Evolutionary conservation across 2,797 vertebrate species (phyloP).

Genomic region (Lepilemur septentrionalis): DNA sequence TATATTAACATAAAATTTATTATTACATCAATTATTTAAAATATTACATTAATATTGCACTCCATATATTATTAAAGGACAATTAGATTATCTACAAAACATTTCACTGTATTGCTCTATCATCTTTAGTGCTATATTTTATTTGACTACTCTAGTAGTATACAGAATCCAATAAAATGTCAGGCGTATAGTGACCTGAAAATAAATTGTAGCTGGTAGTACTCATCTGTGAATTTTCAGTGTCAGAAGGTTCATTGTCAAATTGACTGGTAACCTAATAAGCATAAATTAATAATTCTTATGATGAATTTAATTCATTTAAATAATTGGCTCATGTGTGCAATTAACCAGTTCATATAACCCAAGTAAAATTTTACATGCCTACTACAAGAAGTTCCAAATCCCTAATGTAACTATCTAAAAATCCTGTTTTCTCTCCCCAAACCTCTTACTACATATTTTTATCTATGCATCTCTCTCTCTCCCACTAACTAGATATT

Average conservation of each 20-base stretch:
- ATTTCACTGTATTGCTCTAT: neutral
- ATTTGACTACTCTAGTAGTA: neutral
- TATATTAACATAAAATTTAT: neutral
- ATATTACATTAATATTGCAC: neutral
- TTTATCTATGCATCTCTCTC: neutral
- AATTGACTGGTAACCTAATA: neutral
- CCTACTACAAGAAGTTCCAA: neutral
- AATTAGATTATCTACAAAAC: neutral
- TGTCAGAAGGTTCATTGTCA: neutral
- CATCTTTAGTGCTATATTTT: neutral
- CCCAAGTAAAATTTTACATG: neutral
- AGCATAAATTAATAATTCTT: neutral
- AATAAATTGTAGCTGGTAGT: neutral
- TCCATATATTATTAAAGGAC: neutral
- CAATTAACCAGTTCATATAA: neutral
- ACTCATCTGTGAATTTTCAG: neutral
- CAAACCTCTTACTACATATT: neutral
- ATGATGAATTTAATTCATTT: conserved; percentile 6
- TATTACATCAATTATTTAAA: neutral
- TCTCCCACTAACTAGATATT: neutral
- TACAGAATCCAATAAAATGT: neutral
- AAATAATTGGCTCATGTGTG: neutral
- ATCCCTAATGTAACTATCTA: neutral
- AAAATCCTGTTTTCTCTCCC: neutral
- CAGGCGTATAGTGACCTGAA: neutral